phyloP scores from a whole-genome alignment of 2,797 vertebrate genomes.

The Calcarius lapponicus region DNA sequence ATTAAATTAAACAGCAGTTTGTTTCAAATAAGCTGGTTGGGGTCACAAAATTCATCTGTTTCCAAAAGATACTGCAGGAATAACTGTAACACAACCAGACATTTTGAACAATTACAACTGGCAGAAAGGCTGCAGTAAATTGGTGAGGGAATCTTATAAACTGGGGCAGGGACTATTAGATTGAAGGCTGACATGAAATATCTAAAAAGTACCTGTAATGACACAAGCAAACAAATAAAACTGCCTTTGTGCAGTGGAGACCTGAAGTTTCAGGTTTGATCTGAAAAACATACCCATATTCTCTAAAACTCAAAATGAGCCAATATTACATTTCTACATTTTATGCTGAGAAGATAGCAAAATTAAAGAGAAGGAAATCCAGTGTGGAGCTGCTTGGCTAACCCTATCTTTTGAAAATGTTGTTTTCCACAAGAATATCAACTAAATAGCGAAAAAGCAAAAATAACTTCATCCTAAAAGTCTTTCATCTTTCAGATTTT shows the following conservation, averaged over 20 bases:
- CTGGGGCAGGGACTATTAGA: neutral
- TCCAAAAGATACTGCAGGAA: neutral
- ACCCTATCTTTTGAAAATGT: neutral
- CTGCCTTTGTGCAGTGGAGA: neutral
- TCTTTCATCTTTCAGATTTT: constrained; percentile 5
- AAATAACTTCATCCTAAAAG: neutral
- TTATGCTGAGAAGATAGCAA: neutral
- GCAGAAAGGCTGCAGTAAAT: neutral
- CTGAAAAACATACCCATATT: neutral
- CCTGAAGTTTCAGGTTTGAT: neutral
- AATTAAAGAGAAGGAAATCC: neutral
- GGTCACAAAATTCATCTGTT: neutral
- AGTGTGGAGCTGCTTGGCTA: neutral
- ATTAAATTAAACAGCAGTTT: neutral
- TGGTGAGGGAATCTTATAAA: neutral
- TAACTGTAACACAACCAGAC: neutral
- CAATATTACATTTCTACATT: neutral
- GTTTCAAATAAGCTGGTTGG: neutral
- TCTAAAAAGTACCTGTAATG: neutral
- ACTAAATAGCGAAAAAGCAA: neutral
- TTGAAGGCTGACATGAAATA: neutral
- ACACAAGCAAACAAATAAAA: neutral
- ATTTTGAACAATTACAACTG: neutral
- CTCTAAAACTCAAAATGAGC: neutral
- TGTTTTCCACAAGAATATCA: neutral